phyloP scores from a whole-genome alignment of 2,888 invertebrate genomes.

The Rosalia funebris region DNA sequence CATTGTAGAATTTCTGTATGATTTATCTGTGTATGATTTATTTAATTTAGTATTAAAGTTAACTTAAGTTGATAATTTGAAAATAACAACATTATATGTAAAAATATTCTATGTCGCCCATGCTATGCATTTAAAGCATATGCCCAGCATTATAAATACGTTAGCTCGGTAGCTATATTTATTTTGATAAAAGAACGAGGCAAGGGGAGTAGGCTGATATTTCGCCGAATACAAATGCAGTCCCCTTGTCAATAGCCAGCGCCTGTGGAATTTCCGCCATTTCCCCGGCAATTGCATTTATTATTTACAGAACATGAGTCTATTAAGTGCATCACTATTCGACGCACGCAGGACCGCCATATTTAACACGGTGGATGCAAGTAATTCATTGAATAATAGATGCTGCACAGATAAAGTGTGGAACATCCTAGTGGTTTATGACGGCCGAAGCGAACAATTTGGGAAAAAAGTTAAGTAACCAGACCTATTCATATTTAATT shows the following conservation, averaged over 20 bases:
- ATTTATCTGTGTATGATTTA: too few relatives aligned
- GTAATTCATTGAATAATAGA: slow-evolving; percentile 58
- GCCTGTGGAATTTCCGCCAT: slow-evolving; percentile 33
- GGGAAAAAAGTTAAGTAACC: not conserved
- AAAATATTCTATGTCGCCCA: too few relatives aligned
- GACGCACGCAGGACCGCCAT: slow-evolving; percentile 55
- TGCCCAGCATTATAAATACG: too few relatives aligned
- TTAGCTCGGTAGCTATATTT: slow-evolving; percentile 9
- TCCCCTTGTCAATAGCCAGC: slow-evolving; percentile 35
- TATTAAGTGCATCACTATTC: slow-evolving; percentile 59
- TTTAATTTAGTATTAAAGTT: too few relatives aligned
- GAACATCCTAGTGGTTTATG: slow-evolving; percentile 28
- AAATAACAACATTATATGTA: too few relatives aligned
- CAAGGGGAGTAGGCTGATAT: slow-evolving; percentile 12
- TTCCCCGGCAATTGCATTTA: slow-evolving; percentile 55
- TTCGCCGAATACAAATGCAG: slow-evolving; percentile 30
- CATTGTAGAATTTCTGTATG: too few relatives aligned
- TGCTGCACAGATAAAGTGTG: slow-evolving; percentile 24
- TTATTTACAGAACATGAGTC: slow-evolving; percentile 58
- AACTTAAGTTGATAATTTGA: too few relatives aligned
- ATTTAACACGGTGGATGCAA: slow-evolving; percentile 56
- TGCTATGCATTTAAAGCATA: too few relatives aligned
- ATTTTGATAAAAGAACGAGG: not conserved
- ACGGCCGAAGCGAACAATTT: slow-evolving; percentile 18
- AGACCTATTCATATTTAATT: not conserved